A percentile compares a stretch with the other conserved stretches of the same genome.
These are phyloP conservation scores for Timandra comae DNA, from an alignment of 2,888 invertebrate species.

Conservation along the genomic window DNA sequence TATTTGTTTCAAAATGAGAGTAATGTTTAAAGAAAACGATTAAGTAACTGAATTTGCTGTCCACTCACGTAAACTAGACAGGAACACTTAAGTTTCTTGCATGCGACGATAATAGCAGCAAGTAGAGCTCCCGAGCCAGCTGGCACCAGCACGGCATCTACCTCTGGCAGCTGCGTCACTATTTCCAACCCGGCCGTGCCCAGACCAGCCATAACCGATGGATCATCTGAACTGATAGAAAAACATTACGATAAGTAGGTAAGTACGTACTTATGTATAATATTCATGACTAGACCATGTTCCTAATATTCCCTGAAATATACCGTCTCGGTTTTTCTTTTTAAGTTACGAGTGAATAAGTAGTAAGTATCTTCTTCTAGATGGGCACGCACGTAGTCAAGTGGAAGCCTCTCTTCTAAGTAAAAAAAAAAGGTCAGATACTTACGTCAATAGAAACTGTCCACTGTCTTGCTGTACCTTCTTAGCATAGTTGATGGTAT, in stretches of 20 bases:
- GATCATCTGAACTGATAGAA: conserved; percentile 59
- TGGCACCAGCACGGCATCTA: conserved; percentile 63
- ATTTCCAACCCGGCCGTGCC: conserved; percentile 63
- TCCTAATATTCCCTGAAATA: too few species aligned
- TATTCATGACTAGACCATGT: too few species aligned
- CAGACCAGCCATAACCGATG: conserved; percentile 57
- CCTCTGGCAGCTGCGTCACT: conserved; percentile 61
- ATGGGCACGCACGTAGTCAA: too few species aligned
- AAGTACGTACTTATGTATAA: too few species aligned
- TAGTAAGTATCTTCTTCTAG: too few species aligned
- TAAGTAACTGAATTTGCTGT: too few species aligned
- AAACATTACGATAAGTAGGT: conserved; percentile 2
- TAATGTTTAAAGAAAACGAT: too few species aligned
- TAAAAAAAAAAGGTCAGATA: too few species aligned
- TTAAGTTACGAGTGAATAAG: too few species aligned
- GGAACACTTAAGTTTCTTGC: conserved; percentile 66
- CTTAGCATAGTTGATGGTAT: conserved; percentile 42
- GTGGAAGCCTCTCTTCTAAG: too few species aligned
- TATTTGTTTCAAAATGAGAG: too few species aligned
- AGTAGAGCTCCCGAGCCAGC: conserved; percentile 50
- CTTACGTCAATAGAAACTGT: conserved; percentile 42
- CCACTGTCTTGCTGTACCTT: conserved; percentile 43
- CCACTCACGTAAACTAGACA: conserved; percentile 63
- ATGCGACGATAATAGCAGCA: conserved; percentile 57
- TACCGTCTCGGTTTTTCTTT: too few species aligned